Evolutionary conservation across 1,140 invertebrate species (phyloP).

Genomic region (Babylonia areolata): DNA sequence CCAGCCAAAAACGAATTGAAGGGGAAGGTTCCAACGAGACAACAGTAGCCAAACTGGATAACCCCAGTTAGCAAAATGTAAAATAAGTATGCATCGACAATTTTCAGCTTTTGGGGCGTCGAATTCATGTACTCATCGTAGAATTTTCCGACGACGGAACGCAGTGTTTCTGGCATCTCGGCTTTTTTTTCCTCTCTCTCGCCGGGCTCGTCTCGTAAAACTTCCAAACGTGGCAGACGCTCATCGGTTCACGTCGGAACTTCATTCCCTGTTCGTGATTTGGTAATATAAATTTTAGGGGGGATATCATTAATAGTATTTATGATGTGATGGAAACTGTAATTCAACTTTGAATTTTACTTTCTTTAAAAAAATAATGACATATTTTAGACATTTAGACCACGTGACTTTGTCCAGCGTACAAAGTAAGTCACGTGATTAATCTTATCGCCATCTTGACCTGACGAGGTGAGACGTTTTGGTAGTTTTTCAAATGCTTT

Average conservation of each 20-base stretch:
- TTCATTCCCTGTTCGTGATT: background rate
- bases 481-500: slow-evolving; percentile 17
- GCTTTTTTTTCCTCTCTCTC: background rate
- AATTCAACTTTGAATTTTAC: background rate
- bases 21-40: background rate
- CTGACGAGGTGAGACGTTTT: slow-evolving; percentile 33
- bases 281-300: background rate
- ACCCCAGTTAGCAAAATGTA: too few species aligned
- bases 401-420: slow-evolving; percentile 74
- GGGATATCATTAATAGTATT: background rate
- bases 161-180: background rate
- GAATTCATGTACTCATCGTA: too few species aligned
- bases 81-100: background rate
- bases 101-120: background rate
- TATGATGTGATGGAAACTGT: background rate
- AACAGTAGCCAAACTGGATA: too few species aligned
- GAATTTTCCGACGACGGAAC: too few species aligned
- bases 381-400: slow-evolving; percentile 29
- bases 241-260: background rate
- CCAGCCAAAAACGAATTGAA: background rate
- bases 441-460: slow-evolving; percentile 69
- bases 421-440: slow-evolving; percentile 74
- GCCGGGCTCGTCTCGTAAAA: background rate
- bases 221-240: background rate
- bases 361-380: background rate